These are phyloP conservation scores for Lepisosteus oculatus DNA, from an alignment of 2,113 vertebrate genomes.

Conservation along the genomic window DNA sequence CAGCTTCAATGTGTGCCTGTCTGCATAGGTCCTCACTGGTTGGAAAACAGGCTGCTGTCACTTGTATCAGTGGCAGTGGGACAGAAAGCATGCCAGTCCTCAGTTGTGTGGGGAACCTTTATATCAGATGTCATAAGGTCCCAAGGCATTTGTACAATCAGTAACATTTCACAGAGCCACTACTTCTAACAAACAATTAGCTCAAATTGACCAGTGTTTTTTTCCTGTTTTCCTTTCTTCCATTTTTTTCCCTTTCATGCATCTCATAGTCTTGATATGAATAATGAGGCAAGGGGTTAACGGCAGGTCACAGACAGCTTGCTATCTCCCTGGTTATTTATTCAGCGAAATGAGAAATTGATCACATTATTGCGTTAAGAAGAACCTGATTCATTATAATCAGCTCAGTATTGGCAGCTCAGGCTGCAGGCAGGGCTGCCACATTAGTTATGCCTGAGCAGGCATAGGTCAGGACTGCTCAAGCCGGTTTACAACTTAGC, in stretches of 20 bases:
- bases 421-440: slow-evolving; percentile 79
- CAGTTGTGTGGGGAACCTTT: slow-evolving; percentile 47
- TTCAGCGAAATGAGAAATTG: slow-evolving; percentile 99
- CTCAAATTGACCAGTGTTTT: slow-evolving; percentile 79
- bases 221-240: slow-evolving; percentile 27
- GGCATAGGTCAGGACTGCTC: slow-evolving; percentile 71
- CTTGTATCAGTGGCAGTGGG: slow-evolving; percentile 44
- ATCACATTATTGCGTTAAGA: slow-evolving; percentile 96
- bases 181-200: slow-evolving; percentile 84
- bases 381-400: slow-evolving; percentile 98
- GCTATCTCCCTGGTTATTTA: slow-evolving; percentile 94
- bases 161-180: slow-evolving; percentile 73
- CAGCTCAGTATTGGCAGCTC: slow-evolving; percentile 93
- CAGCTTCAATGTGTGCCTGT: neutral
- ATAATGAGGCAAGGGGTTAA: slow-evolving; percentile 91
- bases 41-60: slow-evolving; percentile 42
- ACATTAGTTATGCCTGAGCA: slow-evolving; percentile 88
- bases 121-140: slow-evolving; percentile 66
- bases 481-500: slow-evolving; percentile 91
- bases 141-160: slow-evolving; percentile 74
- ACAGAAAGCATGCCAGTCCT: slow-evolving; percentile 48
- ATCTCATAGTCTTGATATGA: slow-evolving; percentile 84
- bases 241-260: slow-evolving; percentile 55
- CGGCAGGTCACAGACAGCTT: slow-evolving; percentile 80
- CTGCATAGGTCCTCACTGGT: neutral